phyloP scores from a whole-genome alignment of 2,888 invertebrate genomes.

The Drosophila atripex region DNA sequence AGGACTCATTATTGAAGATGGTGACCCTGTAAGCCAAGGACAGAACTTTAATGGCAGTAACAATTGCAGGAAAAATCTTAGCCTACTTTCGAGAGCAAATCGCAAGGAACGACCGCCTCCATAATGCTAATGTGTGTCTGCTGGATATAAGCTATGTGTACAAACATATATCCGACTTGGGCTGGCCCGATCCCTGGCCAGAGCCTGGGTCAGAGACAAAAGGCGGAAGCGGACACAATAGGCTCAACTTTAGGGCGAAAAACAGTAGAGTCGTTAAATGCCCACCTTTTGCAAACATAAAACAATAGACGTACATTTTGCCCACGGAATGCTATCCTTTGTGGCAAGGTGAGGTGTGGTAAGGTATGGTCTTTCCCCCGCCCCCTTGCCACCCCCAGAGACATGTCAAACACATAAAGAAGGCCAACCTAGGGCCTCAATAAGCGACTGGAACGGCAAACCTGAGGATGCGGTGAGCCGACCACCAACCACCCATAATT shows the following conservation, averaged over 20 bases:
- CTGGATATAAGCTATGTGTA: slow-evolving; percentile 3
- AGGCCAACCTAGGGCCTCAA: slow-evolving; percentile 44
- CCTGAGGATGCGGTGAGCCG: slow-evolving; percentile 34
- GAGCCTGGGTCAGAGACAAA: slow-evolving; percentile 12
- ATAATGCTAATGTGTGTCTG: slow-evolving; percentile 18
- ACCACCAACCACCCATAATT: slow-evolving; percentile 58
- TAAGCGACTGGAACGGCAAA: slow-evolving; percentile 35
- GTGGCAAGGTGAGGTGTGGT: slow-evolving; percentile 1
- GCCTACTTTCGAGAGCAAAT: slow-evolving; percentile 53
- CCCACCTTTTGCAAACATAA: slow-evolving; percentile 56
- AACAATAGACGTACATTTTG: slow-evolving; percentile 54
- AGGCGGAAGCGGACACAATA: slow-evolving; percentile 50
- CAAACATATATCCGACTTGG: slow-evolving; percentile 12
- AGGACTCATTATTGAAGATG: slow-evolving; percentile 21
- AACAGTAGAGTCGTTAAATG: slow-evolving; percentile 51
- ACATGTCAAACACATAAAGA: slow-evolving; percentile 51
- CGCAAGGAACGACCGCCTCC: slow-evolving; percentile 21
- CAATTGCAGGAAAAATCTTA: slow-evolving; percentile 48
- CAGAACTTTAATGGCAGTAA: slow-evolving; percentile 20
- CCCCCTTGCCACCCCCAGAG: slow-evolving; percentile 19
- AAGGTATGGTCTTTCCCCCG: slow-evolving; percentile 7
- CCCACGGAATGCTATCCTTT: slow-evolving; percentile 30
- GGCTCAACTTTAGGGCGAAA: slow-evolving; percentile 48
- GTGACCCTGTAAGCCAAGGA: slow-evolving; percentile 14
- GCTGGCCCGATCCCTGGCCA: not conserved